A percentile compares a stretch with the other conserved stretches of the same genome.
Conservation (phyloP, 2,888 invertebrate genomes). For the Nomada goodeniana region DNA sequence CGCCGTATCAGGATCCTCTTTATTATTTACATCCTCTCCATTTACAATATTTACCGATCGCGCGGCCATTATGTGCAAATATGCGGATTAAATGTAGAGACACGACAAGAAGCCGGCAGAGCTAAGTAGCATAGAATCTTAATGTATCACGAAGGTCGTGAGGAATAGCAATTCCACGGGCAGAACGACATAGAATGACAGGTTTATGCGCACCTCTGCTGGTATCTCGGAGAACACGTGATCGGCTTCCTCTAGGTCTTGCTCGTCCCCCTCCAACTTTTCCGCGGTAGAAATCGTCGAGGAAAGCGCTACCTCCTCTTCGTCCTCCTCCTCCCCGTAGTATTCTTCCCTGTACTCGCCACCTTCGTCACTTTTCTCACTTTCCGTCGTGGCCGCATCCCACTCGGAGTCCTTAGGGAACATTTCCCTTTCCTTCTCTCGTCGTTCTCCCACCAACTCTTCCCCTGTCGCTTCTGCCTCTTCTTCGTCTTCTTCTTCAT, state of each 20-base stretch:
- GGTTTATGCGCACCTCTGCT: conserved; percentile 73
- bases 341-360: conserved; percentile 31
- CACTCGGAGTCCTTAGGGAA: conserved; percentile 20
- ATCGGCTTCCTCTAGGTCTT: conserved; percentile 57
- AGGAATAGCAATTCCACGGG: conserved; percentile 67
- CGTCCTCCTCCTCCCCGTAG: conserved; percentile 48
- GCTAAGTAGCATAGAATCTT: conserved; percentile 42
- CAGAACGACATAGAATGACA: conserved; percentile 67
- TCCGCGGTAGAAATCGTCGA: conserved; percentile 58
- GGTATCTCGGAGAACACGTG: conserved; percentile 69
- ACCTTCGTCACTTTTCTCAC: conserved; percentile 13
- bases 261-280: conserved; percentile 63
- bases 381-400: conserved; percentile 21
- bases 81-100: conserved; percentile 32
- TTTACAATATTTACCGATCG: conserved; percentile 32
- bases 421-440: conserved; percentile 7
- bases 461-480: conserved; percentile 29
- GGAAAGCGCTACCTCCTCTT: conserved; percentile 48
- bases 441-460: background rate
- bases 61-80: conserved; percentile 47
- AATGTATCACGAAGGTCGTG: conserved; percentile 70
- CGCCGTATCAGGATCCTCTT: conserved; percentile 18
- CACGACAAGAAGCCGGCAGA: conserved; percentile 2
- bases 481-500: conserved; percentile 13
- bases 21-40: conserved; percentile 39